phyloP scores from a whole-genome alignment of 1,140 invertebrate species.

The Drosophila erecta region DNA sequence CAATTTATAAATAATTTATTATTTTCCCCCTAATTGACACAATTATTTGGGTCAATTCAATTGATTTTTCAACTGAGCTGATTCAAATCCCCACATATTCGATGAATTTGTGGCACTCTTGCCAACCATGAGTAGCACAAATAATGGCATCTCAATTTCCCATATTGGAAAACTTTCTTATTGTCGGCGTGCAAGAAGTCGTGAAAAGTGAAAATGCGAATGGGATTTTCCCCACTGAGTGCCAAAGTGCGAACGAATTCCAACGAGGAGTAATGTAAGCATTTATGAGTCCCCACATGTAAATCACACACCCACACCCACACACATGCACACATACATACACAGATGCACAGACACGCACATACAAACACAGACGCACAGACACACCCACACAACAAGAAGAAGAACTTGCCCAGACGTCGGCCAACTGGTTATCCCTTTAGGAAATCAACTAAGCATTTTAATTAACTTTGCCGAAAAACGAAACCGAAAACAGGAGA shows the following conservation, averaged over 20 bases:
- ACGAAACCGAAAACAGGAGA: slow-evolving; percentile 31
- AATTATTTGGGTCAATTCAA: too few relatives aligned
- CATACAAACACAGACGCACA: slow-evolving; percentile 7
- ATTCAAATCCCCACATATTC: neutral
- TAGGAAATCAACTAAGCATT: slow-evolving; percentile 79
- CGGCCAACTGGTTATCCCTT: slow-evolving; percentile 68
- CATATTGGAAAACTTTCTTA: slow-evolving; percentile 5
- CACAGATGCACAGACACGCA: slow-evolving; percentile 1
- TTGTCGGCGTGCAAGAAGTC: neutral
- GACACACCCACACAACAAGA: neutral
- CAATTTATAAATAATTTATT: too few relatives aligned
- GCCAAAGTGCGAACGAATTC: slow-evolving; percentile 23
- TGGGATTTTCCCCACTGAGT: slow-evolving; percentile 21
- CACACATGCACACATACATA: slow-evolving; percentile 1
- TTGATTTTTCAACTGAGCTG: too few relatives aligned
- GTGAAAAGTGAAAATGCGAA: slow-evolving; percentile 24
- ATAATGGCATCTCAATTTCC: slow-evolving; percentile 2
- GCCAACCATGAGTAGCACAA: neutral
- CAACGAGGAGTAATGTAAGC: slow-evolving; percentile 10
- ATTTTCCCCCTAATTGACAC: too few relatives aligned
- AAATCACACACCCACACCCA: slow-evolving; percentile 16
- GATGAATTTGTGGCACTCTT: neutral
- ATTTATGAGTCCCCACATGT: slow-evolving; percentile 44
- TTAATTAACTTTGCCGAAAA: slow-evolving; percentile 75
- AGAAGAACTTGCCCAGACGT: slow-evolving; percentile 5